Conservation (phyloP, 2,113 vertebrate genomes). For the Mola mola region DNA sequence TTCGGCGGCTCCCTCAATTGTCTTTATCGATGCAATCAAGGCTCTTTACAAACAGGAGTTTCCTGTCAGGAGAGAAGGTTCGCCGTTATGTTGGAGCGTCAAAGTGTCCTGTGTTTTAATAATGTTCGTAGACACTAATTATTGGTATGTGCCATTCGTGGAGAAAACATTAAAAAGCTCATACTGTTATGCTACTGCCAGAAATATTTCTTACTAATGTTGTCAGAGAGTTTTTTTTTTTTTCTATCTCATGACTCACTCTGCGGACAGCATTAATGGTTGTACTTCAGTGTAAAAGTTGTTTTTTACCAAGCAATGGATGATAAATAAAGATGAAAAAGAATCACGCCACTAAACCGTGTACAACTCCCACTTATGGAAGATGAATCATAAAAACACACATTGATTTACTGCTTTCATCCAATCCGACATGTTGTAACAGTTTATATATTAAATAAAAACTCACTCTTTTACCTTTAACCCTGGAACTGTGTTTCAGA, state of each 20-base stretch:
- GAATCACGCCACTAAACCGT: slow-evolving; percentile 2
- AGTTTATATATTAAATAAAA: no score
- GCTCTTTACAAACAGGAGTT: slow-evolving; percentile 28
- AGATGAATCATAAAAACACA: no score
- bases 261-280: background rate
- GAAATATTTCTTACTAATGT: no score
- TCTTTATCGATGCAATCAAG: slow-evolving; percentile 25
- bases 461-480: no score
- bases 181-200: no score
- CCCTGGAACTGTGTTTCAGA: no score
- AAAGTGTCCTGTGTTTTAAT: background rate
- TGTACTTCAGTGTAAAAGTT: background rate
- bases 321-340: background rate
- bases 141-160: background rate
- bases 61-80: slow-evolving; percentile 17
- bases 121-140: slow-evolving; percentile 25
- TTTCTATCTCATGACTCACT: no score
- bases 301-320: slow-evolving; percentile 7
- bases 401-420: no score
- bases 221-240: no score
- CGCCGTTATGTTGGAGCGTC: slow-evolving; percentile 5
- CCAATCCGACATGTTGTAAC: no score
- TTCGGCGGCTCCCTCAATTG: slow-evolving; percentile 19
- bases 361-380: no score
- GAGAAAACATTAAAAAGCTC: slow-evolving; percentile 8